Base-by-base conservation (phyloP, 2,888 invertebrate species). In the Pyrgus malvae region DNA sequence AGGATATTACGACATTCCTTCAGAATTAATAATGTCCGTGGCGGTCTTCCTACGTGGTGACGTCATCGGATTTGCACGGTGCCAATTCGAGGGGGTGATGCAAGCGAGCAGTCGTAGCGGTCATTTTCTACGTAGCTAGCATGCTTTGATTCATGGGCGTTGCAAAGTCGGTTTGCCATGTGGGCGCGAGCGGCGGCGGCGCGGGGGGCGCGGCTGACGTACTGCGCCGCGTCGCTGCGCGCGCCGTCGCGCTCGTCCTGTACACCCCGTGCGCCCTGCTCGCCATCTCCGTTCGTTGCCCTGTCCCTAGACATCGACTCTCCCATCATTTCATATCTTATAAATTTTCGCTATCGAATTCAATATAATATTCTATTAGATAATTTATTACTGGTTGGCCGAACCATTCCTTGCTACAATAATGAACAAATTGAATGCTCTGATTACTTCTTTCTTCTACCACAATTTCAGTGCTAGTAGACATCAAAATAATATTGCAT, bases 161-260 rank as follows among this genome's bases (percentile, higher is more conserved):
- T 72, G 70, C 70, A 75, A 70, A 72, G 70, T 65, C 66, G 68
- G 69, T 44, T 61, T 65, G 70, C 70, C 77, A 78, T 78, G 78
- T 75, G 80, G 71, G 73, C 73, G 72, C 71, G 61, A 65, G 73
- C 72, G 76, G 79, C 68, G 83, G 68, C 67, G 68, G 65, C 60
- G 74, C 69, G 67, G 72, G 69, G 68, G 69, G 73, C 76, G 62
- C 71, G 77, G 75, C 79, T 82, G 87, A 83, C 86, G 86, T 85
- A 83, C 58, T 87, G 86, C 89, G 87, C 80, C 86, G 89, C 89
- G 88, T 84, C 82, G 80, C 72, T 89, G 89, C 88, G 89, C 89
- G 87, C 87, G 86, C 85, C 78, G 73, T 77, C 76, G 16, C 31
- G 31, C n/a, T n/a, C n/a, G n/a, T n/a, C n/a, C n/a, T n/a, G n/a